A percentile compares a stretch with the other conserved stretches of the same genome.
Evolutionary conservation across 2,888 invertebrate species (phyloP).

Genomic region (Auanema sp.): DNA sequence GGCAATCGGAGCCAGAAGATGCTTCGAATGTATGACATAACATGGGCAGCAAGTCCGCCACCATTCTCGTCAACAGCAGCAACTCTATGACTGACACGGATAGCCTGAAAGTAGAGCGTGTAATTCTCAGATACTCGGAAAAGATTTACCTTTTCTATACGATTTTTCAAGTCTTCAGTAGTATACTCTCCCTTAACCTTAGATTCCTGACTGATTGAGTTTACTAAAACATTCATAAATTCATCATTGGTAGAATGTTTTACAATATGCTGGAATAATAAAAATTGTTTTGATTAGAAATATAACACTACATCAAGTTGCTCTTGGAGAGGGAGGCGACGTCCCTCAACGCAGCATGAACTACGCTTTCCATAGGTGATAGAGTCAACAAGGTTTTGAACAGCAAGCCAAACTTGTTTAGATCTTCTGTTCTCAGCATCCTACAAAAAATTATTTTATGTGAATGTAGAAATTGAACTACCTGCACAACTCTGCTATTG

Average conservation of each 20-base stretch:
- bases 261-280: conserved; percentile 16
- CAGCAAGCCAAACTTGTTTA: conserved; percentile 89
- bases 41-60: conserved; percentile 28
- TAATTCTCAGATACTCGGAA: neutral
- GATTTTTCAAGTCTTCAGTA: conserved; percentile 80
- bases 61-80: conserved; percentile 29
- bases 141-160: conserved; percentile 72
- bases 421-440: conserved; percentile 66
- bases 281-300: no score
- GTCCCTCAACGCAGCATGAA: conserved; percentile 44
- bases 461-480: no score
- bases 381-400: conserved; percentile 81
- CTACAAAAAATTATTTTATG: conserved; percentile 1
- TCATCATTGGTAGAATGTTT: conserved; percentile 70
- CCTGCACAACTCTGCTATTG: conserved; percentile 65
- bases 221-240: conserved; percentile 76
- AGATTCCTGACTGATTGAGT: conserved; percentile 79
- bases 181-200: conserved; percentile 82
- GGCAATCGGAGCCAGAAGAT: conserved; percentile 23
- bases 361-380: conserved; percentile 34
- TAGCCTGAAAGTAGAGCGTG: conserved; percentile 12
- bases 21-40: conserved; percentile 31
- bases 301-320: conserved; percentile 40
- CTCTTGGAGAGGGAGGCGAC: conserved; percentile 52
- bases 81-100: conserved; percentile 33